Evolutionary conservation across 2,888 invertebrate species (phyloP).

Genomic region (Cephus nigrinus): DNA sequence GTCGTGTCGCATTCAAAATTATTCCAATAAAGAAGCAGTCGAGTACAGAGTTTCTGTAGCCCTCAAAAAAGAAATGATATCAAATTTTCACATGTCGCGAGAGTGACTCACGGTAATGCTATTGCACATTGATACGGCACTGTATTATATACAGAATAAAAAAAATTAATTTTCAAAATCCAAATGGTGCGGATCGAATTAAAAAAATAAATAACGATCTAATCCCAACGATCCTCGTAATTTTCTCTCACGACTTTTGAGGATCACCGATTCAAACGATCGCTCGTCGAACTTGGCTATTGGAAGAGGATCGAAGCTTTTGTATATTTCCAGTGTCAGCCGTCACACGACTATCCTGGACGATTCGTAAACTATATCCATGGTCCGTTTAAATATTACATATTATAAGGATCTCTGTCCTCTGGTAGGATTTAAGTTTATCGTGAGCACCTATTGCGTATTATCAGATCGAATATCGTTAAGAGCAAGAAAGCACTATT

Average conservation of each 20-base stretch:
- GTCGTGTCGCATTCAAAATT: neutral
- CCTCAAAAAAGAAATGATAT: neutral
- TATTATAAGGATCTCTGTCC: constrained; percentile 39
- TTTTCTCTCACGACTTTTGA: too few species aligned
- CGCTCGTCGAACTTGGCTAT: neutral
- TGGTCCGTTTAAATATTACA: neutral
- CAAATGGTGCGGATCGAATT: too few species aligned
- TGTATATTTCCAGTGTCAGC: neutral
- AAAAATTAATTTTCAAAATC: neutral
- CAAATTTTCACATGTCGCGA: neutral
- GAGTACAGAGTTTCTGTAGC: neutral
- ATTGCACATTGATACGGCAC: neutral
- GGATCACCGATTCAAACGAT: too few species aligned
- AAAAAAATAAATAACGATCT: too few species aligned
- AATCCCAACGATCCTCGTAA: too few species aligned
- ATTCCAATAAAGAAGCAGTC: neutral
- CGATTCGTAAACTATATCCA: neutral
- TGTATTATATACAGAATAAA: neutral
- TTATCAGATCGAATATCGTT: constrained; percentile 26
- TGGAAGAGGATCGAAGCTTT: neutral
- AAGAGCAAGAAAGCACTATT: neutral
- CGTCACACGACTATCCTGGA: neutral
- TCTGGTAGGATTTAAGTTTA: constrained; percentile 55
- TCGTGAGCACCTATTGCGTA: constrained; percentile 47
- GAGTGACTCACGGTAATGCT: neutral